These are phyloP conservation scores for Sogatella furcifera DNA, from an alignment of 1,140 invertebrate genomes.

Conservation along the genomic window DNA sequence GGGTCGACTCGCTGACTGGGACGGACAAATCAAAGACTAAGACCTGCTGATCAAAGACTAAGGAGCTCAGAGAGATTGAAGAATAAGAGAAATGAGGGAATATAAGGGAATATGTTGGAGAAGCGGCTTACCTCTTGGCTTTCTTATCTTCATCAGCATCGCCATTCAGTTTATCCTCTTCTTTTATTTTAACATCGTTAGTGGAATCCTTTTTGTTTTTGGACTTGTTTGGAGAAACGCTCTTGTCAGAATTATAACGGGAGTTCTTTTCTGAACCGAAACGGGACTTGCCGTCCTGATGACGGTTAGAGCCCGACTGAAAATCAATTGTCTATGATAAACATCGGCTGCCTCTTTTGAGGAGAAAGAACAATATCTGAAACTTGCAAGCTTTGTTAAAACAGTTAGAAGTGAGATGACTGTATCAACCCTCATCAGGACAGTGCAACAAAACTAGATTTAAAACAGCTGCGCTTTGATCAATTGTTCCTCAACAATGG, in stretches of 20 bases:
- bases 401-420: no score
- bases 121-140: not conserved
- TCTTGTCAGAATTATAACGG: conserved; percentile 7
- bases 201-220: conserved; percentile 7
- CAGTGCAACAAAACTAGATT: no score
- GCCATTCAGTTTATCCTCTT: conserved; percentile 10
- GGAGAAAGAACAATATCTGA: not conserved
- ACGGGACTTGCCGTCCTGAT: not conserved
- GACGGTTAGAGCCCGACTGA: conserved; percentile 13
- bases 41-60: no score
- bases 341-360: not conserved
- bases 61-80: not conserved
- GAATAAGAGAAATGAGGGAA: not conserved
- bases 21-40: no score
- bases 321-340: not conserved
- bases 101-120: not conserved
- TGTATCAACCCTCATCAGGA: no score
- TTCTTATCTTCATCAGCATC: conserved; percentile 1
- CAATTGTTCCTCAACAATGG: no score
- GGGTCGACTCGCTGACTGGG: no score
- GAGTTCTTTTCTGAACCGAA: not conserved
- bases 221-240: not conserved
- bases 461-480: no score
- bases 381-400: not conserved
- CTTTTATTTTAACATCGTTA: conserved; percentile 11